These are phyloP conservation scores for Octopus sinensis DNA, from an alignment of 1,140 invertebrate genomes.

Conservation along the genomic window DNA sequence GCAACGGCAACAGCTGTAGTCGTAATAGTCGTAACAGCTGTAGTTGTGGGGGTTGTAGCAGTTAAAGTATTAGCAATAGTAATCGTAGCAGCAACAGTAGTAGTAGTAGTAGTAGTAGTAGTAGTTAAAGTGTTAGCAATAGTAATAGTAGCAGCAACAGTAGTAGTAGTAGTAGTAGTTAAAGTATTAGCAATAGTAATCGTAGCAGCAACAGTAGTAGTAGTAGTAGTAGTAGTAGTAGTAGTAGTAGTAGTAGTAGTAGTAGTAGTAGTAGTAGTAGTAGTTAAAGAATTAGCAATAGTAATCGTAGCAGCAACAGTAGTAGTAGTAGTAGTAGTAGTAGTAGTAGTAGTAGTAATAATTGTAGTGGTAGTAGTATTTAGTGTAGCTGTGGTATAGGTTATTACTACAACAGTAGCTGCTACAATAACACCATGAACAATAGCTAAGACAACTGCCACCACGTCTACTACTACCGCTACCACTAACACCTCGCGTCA, in stretches of 20 bases:
- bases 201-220: too few species aligned
- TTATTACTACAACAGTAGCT: too few species aligned
- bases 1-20: too few species aligned
- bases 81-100: not conserved
- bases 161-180: not conserved
- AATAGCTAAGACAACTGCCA: too few species aligned
- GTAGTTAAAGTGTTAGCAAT: not conserved
- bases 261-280: constrained; percentile 19
- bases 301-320: not conserved
- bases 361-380: too few species aligned
- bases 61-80: not conserved
- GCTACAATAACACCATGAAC: too few species aligned
- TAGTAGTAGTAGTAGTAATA: too few species aligned
- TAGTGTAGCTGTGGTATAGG: too few species aligned
- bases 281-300: constrained; percentile 14
- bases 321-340: too few species aligned
- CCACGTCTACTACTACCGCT: too few species aligned
- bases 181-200: not conserved
- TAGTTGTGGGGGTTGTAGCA: not conserved
- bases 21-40: too few species aligned
- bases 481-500: too few species aligned
- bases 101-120: not conserved
- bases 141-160: constrained; percentile 2
- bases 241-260: constrained; percentile 18
- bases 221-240: constrained; percentile 6